Evolutionary conservation across 2,797 vertebrate species (phyloP), one percentile per base, ranked within the genome.

Genomic region (Lophura swinhoii): DNA sequence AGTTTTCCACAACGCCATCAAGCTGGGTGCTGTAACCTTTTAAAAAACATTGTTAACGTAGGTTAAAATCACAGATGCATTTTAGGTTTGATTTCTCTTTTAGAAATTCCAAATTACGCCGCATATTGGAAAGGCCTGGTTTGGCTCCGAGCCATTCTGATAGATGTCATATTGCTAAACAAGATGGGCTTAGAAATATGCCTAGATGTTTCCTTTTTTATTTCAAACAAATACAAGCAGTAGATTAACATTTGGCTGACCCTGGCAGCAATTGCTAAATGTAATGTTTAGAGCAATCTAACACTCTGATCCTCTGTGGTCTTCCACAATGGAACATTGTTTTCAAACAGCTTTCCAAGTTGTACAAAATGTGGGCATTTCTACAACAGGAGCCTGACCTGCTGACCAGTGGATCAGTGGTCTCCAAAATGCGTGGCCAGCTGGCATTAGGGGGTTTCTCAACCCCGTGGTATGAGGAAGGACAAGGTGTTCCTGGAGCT

Each of bases 211-310:
- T 90, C 87, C 69, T 86, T 92, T 94, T 89, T 93, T 91, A 73
- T 92, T 94, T 87, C 75, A 95, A 95, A 70, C 70, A 97, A 96
- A 97, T 91, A 93, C 88, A 96, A 97, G 75, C 91, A 95, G 87
- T 95, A 96, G 88, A 95, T 96, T 95, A 96, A 96, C 93, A 95
- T 94, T 97, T 96, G 94, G 93, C 93, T 97, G 97, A 97, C 84
- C 91, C 68, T 87, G 67, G 67, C 9, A 26, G 73, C 75, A 77
- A 95, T 87, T 95, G 93, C 88, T 95, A 92, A 94, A 93, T 91
- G 76, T 79, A 90, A 84, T 92, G 69, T 95, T 95, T 89, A 85
- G 84, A 94, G 75, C 76, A 63, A 85, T 88, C 73, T 91, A 93
- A 90, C 85, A 84, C 84, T 83, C 46, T 41, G 46, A 58, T 75